Percentiles rank a stretch among this genome's conserved stretches.
These are phyloP conservation scores for Trissolcus basalis DNA, from an alignment of 1,140 invertebrate genomes.

Conservation along the genomic window DNA sequence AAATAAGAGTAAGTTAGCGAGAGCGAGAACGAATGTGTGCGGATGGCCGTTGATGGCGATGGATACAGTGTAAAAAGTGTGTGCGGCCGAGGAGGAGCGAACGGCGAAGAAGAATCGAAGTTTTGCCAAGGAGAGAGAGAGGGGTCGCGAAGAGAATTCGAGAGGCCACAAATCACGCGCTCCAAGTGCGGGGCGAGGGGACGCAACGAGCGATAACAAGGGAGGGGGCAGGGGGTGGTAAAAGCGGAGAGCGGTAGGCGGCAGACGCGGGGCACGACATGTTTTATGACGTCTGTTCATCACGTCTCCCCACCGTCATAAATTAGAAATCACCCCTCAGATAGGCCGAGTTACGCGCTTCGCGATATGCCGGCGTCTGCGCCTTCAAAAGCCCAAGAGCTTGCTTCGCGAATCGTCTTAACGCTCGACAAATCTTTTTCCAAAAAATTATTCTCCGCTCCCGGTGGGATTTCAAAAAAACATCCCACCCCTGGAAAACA, in stretches of 20 bases:
- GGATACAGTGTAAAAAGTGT: slow-evolving; percentile 42
- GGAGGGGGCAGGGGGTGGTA: slow-evolving; percentile 48
- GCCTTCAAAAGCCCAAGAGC: slow-evolving; percentile 16
- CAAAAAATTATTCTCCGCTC: slow-evolving; percentile 8
- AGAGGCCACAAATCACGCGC: slow-evolving; percentile 63
- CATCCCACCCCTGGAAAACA: no score
- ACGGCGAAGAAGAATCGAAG: slow-evolving; percentile 38
- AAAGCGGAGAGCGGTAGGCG: slow-evolving; percentile 65
- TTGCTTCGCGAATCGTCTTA: slow-evolving; percentile 41
- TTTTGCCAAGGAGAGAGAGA: slow-evolving; percentile 42
- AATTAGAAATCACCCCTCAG: slow-evolving; percentile 76
- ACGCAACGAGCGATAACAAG: slow-evolving; percentile 60
- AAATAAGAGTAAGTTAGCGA: slow-evolving; percentile 44
- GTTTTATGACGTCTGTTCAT: slow-evolving; percentile 77
- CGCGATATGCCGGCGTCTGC: slow-evolving; percentile 56
- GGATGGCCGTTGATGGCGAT: slow-evolving; percentile 50
- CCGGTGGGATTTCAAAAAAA: slow-evolving; percentile 1
- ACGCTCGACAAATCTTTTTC: slow-evolving; percentile 37
- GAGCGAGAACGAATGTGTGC: slow-evolving; percentile 60
- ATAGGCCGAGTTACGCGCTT: slow-evolving; percentile 63
- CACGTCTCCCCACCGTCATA: slow-evolving; percentile 76
- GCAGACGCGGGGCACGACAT: slow-evolving; percentile 73
- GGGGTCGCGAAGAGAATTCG: slow-evolving; percentile 59
- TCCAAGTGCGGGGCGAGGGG: slow-evolving; percentile 36
- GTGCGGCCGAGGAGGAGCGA: not conserved